Percentiles rank a stretch among this genome's conserved stretches.
These are phyloP conservation scores for Paratilapia polleni DNA, from an alignment of 2,113 vertebrate species.

Conservation along the genomic window DNA sequence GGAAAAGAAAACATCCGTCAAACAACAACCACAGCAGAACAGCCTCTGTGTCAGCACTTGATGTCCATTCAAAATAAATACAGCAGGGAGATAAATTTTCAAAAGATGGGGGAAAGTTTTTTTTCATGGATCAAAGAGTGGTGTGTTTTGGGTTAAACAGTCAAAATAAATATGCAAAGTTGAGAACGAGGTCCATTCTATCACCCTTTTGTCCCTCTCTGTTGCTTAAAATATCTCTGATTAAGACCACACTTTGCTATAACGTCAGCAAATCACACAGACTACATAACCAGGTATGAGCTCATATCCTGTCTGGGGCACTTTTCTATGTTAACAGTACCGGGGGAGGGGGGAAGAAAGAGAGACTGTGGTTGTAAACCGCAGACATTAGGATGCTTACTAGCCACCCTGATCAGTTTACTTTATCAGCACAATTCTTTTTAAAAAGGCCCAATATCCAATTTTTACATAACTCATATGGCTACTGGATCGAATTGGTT, in stretches of 20 bases:
- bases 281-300: conserved; percentile 71
- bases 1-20: conserved; percentile 66
- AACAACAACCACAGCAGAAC: conserved; percentile 44
- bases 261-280: conserved; percentile 49
- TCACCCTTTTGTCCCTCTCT: conserved; percentile 27
- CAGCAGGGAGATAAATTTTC: conserved; percentile 47
- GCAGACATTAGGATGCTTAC: conserved; percentile 47
- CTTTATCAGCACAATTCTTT: conserved; percentile 52
- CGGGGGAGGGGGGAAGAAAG: conserved; percentile 48
- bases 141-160: conserved; percentile 27
- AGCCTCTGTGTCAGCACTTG: conserved; percentile 54
- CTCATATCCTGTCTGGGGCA: conserved; percentile 79
- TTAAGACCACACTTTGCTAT: conserved; percentile 47
- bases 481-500: conserved; percentile 18
- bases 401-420: conserved; percentile 40
- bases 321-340: conserved; percentile 56
- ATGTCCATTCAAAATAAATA: conserved; percentile 66
- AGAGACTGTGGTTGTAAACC: conserved; percentile 53
- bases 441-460: conserved; percentile 36
- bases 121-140: conserved; percentile 45
- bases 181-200: conserved; percentile 30
- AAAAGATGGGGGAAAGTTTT: conserved; percentile 25
- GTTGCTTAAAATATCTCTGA: conserved; percentile 53
- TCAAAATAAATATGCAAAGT: conserved; percentile 36
- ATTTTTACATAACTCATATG: conserved; percentile 32